These are phyloP conservation scores for Brachionus rubens DNA, from an alignment of 1,140 invertebrate species.

Conservation along the genomic window DNA sequence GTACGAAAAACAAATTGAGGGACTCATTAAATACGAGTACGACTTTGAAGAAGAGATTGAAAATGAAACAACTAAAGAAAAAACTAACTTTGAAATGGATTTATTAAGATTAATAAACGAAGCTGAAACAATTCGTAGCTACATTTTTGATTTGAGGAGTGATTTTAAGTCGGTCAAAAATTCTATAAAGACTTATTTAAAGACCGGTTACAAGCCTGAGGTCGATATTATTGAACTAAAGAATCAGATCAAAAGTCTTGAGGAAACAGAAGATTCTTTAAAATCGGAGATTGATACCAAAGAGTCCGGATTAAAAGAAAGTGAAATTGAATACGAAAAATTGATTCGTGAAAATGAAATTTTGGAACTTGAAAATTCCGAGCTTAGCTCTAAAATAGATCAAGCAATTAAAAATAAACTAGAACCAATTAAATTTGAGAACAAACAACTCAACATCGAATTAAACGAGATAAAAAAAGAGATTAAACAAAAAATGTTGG, in stretches of 20 bases:
- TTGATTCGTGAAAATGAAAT: neutral
- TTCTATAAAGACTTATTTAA: neutral
- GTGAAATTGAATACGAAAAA: neutral
- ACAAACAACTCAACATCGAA: neutral
- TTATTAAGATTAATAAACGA: neutral
- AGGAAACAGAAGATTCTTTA: neutral
- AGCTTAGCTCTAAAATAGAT: neutral
- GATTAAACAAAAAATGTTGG: constrained; percentile 17
- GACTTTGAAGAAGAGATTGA: constrained; percentile 9
- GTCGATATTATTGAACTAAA: constrained; percentile 15
- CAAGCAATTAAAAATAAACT: neutral
- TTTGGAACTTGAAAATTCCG: neutral
- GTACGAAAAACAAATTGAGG: neutral
- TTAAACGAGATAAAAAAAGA: constrained; percentile 25
- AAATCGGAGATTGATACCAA: neutral
- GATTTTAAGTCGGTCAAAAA: constrained; percentile 7
- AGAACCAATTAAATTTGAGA: neutral
- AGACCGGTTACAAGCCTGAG: constrained; percentile 8
- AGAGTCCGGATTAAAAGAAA: neutral
- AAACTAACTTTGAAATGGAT: neutral
- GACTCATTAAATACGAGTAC: constrained; percentile 1
- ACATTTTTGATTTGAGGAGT: neutral
- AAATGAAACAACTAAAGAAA: neutral
- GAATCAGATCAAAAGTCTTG: neutral
- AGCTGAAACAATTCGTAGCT: neutral